phyloP scores from a whole-genome alignment of 2,113 vertebrate species.

The Todiramphus chloris region DNA sequence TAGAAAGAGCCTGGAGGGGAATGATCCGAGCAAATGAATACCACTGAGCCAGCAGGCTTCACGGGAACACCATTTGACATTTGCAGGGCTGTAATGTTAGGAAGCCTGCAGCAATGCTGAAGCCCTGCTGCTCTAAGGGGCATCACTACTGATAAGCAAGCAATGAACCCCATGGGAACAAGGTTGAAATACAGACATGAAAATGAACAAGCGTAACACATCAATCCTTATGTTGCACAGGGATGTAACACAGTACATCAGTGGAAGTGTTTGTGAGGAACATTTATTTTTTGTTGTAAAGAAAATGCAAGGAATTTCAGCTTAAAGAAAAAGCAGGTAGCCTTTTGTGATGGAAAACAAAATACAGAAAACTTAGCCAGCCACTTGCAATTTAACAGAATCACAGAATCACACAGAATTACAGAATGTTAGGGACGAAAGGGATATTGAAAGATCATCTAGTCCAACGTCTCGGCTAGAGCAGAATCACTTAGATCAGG shows the following conservation, averaged over 20 bases:
- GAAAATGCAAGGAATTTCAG: background rate
- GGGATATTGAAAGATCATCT: too few species aligned
- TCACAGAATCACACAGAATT: too few species aligned
- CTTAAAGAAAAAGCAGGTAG: background rate
- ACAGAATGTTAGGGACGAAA: too few species aligned
- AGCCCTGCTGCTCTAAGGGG: background rate
- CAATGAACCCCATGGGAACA: background rate
- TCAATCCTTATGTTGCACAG: background rate
- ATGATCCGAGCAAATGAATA: constrained; percentile 9
- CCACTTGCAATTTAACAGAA: background rate
- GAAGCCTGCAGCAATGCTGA: background rate
- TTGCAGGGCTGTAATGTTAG: constrained; percentile 24
- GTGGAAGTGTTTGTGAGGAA: background rate
- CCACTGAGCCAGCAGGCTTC: constrained; percentile 10
- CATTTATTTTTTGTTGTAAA: background rate
- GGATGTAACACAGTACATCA: background rate
- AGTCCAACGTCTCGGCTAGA: too few species aligned
- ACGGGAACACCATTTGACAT: constrained; percentile 1
- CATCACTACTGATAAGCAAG: background rate
- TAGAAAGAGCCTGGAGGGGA: background rate
- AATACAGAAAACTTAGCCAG: background rate
- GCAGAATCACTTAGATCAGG: too few species aligned
- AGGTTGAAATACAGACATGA: background rate
- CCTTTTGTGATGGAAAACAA: background rate
- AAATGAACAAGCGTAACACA: background rate